Conservation (phyloP, 1,140 invertebrate species). For the Drosophila sucinea region DNA sequence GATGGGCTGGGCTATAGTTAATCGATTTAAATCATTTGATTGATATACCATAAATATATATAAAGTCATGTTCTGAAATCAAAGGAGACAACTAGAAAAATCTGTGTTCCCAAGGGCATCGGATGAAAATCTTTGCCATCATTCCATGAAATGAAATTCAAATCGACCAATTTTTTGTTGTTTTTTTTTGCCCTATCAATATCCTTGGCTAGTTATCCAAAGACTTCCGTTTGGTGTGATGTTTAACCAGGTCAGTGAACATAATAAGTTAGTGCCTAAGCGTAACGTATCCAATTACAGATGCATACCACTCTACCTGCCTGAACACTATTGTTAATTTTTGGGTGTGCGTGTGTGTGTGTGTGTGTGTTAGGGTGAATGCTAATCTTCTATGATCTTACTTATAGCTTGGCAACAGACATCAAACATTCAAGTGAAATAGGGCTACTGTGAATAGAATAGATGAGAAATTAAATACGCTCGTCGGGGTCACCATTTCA, state of each 20-base stretch:
- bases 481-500: slow-evolving; percentile 18
- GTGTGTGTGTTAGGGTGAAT: background rate
- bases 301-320: slow-evolving; percentile 10
- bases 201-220: slow-evolving; percentile 36
- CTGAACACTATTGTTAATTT: slow-evolving; percentile 14
- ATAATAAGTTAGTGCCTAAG: slow-evolving; percentile 10
- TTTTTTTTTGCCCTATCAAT: slow-evolving; percentile 30
- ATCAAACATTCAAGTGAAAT: background rate
- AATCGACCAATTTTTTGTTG: slow-evolving; percentile 16
- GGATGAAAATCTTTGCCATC: too few species aligned
- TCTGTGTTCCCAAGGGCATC: too few species aligned
- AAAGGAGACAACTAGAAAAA: too few species aligned
- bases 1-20: too few species aligned
- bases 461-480: slow-evolving; percentile 4
- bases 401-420: background rate
- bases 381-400: slow-evolving; percentile 1
- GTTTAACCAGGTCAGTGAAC: slow-evolving; percentile 6
- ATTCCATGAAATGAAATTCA: slow-evolving; percentile 30
- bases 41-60: too few species aligned
- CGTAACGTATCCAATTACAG: slow-evolving; percentile 46
- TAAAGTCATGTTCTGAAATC: too few species aligned
- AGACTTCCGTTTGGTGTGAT: slow-evolving; percentile 36
- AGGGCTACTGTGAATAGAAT: background rate
- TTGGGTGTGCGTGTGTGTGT: background rate
- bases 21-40: too few species aligned